Percentiles rank a stretch among this genome's conserved stretches.
Conservation (phyloP, 1,140 invertebrate genomes). For the Drosophila pachea region DNA sequence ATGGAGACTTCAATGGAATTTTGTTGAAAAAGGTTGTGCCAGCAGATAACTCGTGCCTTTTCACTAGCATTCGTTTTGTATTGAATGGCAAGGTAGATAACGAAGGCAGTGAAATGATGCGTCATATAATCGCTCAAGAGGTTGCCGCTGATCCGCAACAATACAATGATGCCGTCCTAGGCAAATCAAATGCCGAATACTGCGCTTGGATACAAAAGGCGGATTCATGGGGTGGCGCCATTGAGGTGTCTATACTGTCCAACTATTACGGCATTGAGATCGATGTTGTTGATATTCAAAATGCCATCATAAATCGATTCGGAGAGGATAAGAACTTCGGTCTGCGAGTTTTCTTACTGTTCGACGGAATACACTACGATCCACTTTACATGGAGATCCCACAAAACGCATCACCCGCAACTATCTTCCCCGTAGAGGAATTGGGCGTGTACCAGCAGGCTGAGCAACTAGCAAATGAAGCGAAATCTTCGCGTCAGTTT, state of each 20-base stretch:
- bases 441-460: slow-evolving; percentile 87
- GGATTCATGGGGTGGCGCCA: slow-evolving; percentile 96
- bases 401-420: slow-evolving; percentile 85
- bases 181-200: slow-evolving; percentile 91
- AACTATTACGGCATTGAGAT: slow-evolving; percentile 94
- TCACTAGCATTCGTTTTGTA: slow-evolving; percentile 90
- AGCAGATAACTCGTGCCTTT: slow-evolving; percentile 96
- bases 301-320: slow-evolving; percentile 93
- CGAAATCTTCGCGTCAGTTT: slow-evolving; percentile 90
- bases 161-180: slow-evolving; percentile 92
- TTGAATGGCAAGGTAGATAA: slow-evolving; percentile 88
- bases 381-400: slow-evolving; percentile 91
- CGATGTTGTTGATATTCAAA: slow-evolving; percentile 94
- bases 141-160: slow-evolving; percentile 87
- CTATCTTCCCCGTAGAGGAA: slow-evolving; percentile 90
- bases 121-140: slow-evolving; percentile 91
- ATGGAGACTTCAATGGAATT: slow-evolving; percentile 83
- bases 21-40: slow-evolving; percentile 94
- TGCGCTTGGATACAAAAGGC: slow-evolving; percentile 91
- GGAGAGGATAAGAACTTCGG: slow-evolving; percentile 94
- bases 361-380: slow-evolving; percentile 98
- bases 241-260: slow-evolving; percentile 94
- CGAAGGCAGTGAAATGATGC: slow-evolving; percentile 85
- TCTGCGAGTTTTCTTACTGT: slow-evolving; percentile 92
- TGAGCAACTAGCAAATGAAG: slow-evolving; percentile 90